Conservation (phyloP, 2,888 invertebrate species). For the Cryptophagus acutangulus region DNA sequence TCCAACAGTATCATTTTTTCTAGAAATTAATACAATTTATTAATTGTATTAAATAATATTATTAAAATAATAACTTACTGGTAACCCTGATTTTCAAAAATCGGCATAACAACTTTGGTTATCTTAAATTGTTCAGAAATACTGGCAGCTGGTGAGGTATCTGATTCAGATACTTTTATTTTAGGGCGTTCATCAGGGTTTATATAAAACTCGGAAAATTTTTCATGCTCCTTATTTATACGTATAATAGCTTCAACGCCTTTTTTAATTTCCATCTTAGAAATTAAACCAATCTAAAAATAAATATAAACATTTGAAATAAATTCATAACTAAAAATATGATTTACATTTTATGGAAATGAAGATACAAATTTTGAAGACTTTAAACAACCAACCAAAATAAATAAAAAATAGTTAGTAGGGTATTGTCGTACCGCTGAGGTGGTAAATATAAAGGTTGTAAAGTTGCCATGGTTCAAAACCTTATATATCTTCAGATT, state of each 20-base stretch:
- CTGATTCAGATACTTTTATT: slow-evolving; percentile 28
- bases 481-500: too few species aligned
- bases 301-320: too few species aligned
- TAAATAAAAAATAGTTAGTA: too few species aligned
- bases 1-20: slow-evolving; percentile 39
- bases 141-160: slow-evolving; percentile 46
- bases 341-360: too few species aligned
- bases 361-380: too few species aligned
- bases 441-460: too few species aligned
- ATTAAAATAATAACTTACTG: too few species aligned
- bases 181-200: slow-evolving; percentile 37
- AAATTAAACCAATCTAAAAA: slow-evolving; percentile 55
- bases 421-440: too few species aligned
- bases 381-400: too few species aligned
- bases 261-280: slow-evolving; percentile 63
- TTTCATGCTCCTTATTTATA: slow-evolving; percentile 59
- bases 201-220: slow-evolving; percentile 49
- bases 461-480: too few species aligned
- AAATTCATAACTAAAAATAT: too few species aligned
- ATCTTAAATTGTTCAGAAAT: slow-evolving; percentile 66
- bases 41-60: slow-evolving; percentile 10
- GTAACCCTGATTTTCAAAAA: slow-evolving; percentile 57
- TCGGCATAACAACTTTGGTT: slow-evolving; percentile 59
- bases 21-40: too few species aligned
- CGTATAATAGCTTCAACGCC: slow-evolving; percentile 76